These are phyloP conservation scores for Syngnathus scovelli DNA, from an alignment of 2,113 vertebrate species.

Conservation along the genomic window DNA sequence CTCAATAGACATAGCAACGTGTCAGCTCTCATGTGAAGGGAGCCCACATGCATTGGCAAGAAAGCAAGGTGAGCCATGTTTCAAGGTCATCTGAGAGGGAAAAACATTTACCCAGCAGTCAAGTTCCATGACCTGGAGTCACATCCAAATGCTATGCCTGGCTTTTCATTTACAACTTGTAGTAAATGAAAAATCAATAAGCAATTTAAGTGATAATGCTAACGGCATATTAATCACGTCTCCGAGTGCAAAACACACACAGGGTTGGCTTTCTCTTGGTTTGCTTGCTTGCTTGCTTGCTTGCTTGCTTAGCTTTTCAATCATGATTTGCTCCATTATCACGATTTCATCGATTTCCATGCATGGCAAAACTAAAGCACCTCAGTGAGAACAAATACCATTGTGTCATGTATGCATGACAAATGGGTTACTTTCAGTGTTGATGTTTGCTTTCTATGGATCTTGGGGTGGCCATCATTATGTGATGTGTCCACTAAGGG, in stretches of 20 bases:
- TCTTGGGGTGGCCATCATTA: too few species aligned
- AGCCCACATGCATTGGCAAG: background rate
- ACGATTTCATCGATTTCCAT: background rate
- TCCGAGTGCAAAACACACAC: background rate
- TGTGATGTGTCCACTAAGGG: too few species aligned
- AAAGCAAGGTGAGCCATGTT: constrained; percentile 23
- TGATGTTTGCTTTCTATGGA: too few species aligned
- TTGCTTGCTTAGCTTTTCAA: background rate
- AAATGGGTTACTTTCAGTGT: too few species aligned
- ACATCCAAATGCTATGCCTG: constrained; percentile 5
- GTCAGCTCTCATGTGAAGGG: background rate
- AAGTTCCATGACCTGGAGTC: constrained; percentile 18
- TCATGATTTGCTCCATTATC: background rate
- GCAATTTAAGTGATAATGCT: constrained; percentile 53
- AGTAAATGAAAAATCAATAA: constrained; percentile 51
- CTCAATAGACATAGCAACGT: background rate
- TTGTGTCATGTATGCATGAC: background rate
- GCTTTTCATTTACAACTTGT: constrained; percentile 21
- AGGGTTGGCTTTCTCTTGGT: background rate
- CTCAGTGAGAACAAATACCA: background rate
- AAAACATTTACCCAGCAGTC: constrained; percentile 33
- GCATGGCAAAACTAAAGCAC: background rate
- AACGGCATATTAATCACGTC: constrained; percentile 21
- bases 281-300: too few species aligned
- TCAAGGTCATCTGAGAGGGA: constrained; percentile 32